Evolutionary conservation across 2,113 vertebrate genomes (phyloP).

Genomic region (Rhinichthys klamathensis): DNA sequence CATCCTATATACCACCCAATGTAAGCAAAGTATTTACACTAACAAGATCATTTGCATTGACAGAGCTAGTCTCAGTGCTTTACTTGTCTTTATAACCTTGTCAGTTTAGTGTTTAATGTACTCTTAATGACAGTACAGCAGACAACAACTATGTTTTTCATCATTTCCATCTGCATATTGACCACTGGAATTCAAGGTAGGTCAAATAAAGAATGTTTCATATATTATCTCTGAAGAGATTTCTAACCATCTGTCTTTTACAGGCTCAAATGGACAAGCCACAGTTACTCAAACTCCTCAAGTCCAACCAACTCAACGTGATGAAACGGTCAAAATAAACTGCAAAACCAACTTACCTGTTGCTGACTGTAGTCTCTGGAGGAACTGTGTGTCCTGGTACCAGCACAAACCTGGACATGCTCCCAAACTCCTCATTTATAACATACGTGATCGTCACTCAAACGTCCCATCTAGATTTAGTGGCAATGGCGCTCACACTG

Average conservation of each 20-base stretch:
- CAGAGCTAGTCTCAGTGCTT: background rate
- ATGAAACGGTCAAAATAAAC: conserved; percentile 23
- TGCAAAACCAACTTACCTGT: conserved; percentile 12
- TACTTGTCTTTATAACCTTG: background rate
- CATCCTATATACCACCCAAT: background rate
- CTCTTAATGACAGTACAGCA: background rate
- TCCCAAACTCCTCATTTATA: background rate
- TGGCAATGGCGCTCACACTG: background rate
- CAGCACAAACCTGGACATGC: conserved; percentile 4
- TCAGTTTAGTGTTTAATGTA: background rate
- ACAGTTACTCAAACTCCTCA: conserved; percentile 5
- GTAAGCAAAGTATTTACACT: background rate
- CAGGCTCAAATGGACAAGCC: conserved; percentile 3
- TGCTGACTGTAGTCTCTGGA: conserved; percentile 10
- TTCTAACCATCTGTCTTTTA: background rate
- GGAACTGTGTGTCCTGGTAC: conserved; percentile 2
- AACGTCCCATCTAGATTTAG: background rate
- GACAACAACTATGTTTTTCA: background rate
- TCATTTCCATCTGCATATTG: background rate
- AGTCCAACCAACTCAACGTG: background rate
- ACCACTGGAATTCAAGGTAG: background rate
- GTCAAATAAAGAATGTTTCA: background rate
- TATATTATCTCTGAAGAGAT: background rate
- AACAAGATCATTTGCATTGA: conserved; percentile 17
- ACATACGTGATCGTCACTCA: background rate